Conservation (phyloP, 37 sponge, comb jelly and placozoan genomes). For the Haliclona indistincta region DNA sequence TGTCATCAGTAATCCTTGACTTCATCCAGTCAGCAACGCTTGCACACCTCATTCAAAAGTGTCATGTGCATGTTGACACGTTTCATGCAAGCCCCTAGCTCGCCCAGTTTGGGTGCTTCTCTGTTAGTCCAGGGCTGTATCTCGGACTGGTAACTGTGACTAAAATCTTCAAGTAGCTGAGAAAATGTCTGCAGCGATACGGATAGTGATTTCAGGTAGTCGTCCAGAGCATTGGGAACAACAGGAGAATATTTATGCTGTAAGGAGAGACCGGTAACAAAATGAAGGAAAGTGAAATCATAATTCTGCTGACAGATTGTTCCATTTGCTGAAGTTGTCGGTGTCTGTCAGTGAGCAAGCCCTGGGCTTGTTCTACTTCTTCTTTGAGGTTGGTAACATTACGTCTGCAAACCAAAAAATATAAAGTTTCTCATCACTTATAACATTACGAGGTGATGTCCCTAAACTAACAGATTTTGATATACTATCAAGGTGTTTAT, state of each 20-base stretch:
- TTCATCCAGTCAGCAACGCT: constrained; percentile 32
- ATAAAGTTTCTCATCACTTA: no score
- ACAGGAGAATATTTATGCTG: constrained; percentile 16
- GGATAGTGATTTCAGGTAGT: constrained; percentile 13
- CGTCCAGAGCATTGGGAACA: constrained; percentile 6
- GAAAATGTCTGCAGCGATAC: constrained; percentile 46
- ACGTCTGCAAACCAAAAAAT: no score
- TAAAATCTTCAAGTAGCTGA: constrained; percentile 47
- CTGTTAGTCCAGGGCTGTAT: constrained; percentile 54
- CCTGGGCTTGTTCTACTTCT: no score
- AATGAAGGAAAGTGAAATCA: not conserved
- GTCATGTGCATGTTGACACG: constrained; percentile 21
- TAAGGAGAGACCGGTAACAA: not conserved
- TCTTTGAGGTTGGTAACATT: no score
- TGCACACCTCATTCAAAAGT: constrained; percentile 20
- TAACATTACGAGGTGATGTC: no score
- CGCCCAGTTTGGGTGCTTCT: constrained; percentile 4
- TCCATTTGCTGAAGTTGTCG: no score
- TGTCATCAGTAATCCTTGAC: constrained; percentile 44
- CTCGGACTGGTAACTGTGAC: constrained; percentile 47
- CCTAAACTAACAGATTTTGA: no score
- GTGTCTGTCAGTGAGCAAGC: no score
- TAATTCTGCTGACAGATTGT: no score
- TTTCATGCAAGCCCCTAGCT: constrained; percentile 21
- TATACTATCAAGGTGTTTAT: no score